Base-by-base conservation (phyloP, 2,113 vertebrate species). In the Xiphophorus hellerii region DNA sequence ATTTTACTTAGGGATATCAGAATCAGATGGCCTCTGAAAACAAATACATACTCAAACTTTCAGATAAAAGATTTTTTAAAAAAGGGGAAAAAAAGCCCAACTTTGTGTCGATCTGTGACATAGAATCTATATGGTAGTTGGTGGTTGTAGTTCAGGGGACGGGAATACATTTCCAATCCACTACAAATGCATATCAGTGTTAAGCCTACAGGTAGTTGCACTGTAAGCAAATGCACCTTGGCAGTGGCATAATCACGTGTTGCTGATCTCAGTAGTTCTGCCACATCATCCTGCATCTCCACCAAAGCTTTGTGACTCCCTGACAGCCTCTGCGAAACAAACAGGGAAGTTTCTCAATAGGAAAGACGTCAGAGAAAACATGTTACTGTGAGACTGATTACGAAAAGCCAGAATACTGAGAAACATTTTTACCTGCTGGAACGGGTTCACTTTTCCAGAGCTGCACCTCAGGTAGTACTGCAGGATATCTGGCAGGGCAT, bases 231-330 rank as follows among this genome's bases (percentile, higher is more conserved):
- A 79, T 93, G 92, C 90, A 98, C 97, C 96, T 97, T 96, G 82
- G 96, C 94, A 89, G 91, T 94, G 15, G 97, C 95, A 42, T 95
- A 84, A 37, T 98, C 97, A 76, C 85, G 92, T 17, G 95, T 88
- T 0, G 95, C 94, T 5, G 94, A 96, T 85, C 80, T 94, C 90
- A 97, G 92, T 58, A 98, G 95, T 70, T 97, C 96, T 0, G 79
- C 77, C 85, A 97, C 95, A 10, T 96, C 91, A 64, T 97, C 97
- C 82, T 98, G 97, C 97, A 98, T 98, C 93, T 98, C 97, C 83
- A 98, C 96, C 93, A 98, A 83, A 0, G 96, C 96, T 88, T 98
- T 97, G 94, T 98, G 97, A 84, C 97, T 97, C 74, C 96, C 96
- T 0, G 97, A 98, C 92, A 98, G 94, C 92, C 96, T 97, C 97